A percentile compares a stretch with the other conserved stretches of the same genome.
Evolutionary conservation across 2,888 invertebrate genomes (phyloP).

Genomic region (Vanessa cardui): DNA sequence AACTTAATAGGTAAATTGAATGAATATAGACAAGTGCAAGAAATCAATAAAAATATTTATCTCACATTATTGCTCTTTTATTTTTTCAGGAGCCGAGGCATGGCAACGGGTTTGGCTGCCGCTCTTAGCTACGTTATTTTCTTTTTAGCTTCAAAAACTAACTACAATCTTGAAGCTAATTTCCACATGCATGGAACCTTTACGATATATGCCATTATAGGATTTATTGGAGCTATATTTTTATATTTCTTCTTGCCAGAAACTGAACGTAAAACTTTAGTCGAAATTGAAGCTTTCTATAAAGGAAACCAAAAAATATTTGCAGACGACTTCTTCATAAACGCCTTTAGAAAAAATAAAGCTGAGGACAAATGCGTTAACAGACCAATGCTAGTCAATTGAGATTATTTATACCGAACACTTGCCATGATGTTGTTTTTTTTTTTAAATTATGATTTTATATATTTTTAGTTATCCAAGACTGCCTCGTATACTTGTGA

Average conservation of each 20-base stretch:
- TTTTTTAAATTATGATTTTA: not conserved
- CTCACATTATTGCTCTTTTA: not conserved
- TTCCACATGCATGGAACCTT: constrained; percentile 78
- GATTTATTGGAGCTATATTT: constrained; percentile 73
- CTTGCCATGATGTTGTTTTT: not conserved
- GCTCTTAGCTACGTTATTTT: constrained; percentile 75
- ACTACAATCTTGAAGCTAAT: constrained; percentile 74
- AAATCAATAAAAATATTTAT: too few relatives aligned
- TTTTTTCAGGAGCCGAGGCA: constrained; percentile 76
- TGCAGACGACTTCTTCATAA: constrained; percentile 72
- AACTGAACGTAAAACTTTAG: constrained; percentile 77
- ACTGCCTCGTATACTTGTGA: not conserved
- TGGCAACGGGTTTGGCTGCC: constrained; percentile 79
- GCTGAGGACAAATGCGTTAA: constrained; percentile 51
- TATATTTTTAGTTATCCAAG: not conserved
- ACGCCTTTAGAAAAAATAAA: constrained; percentile 63
- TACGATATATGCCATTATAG: constrained; percentile 70
- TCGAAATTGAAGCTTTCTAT: constrained; percentile 79
- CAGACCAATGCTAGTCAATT: constrained; percentile 69
- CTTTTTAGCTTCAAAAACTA: constrained; percentile 79
- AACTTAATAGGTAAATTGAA: too few relatives aligned
- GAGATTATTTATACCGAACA: constrained; percentile 16
- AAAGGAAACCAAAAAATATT: constrained; percentile 67
- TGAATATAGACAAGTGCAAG: too few relatives aligned
- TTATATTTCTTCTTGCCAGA: constrained; percentile 81